Evolutionary conservation across 1,140 invertebrate species (phyloP), one percentile per base, ranked within the genome.

Genomic region (Drosophila subobscura): DNA sequence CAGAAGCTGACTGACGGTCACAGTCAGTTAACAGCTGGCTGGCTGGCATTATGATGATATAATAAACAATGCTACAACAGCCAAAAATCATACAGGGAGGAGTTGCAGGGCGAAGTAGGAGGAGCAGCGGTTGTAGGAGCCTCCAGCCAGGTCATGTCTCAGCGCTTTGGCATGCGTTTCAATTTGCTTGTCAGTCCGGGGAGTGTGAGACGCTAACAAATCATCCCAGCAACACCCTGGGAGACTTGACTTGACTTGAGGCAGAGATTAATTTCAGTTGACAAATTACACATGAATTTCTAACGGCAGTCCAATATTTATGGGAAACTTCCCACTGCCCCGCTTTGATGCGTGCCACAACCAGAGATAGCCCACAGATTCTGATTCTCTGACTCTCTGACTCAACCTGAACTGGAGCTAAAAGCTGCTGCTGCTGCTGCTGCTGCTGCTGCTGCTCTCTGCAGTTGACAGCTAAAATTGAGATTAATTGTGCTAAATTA

Each of bases 401-500:
- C 76, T 64, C 49, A 72, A 67, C 76, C 67, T 77, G 53, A 77
- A 77, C 59, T 66, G 27, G 68, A 66, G 50, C 37, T 12, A 45
- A 14, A 8, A 52, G 40, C 47, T 40, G 6, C 54, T 40, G 49
- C 12, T 44, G 52, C 65, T 29, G 27, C 27, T 29, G 27, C 2
- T 5, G 25, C 25, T 27, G 16, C 37, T 45, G 33, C 50, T 29
- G 47, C 37, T 37, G 53, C 47, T 71, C 16, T 46, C 57, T 58
- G 14, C 67, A 57, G 80, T 86, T 81, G 81, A 85, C 81, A 86
- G 81, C 73, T 85, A 68, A 85, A 85, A 85, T 85, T 85, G 81
- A 85, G 81, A 85, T 85, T 85, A 85, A 85, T 85, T 85, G 81
- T 86, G 77, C 64, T 81, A 85, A 85, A 85, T 85, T 85, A 85